Evolutionary conservation across 2,888 invertebrate species (phyloP).

Genomic region (Plusia festucae): DNA sequence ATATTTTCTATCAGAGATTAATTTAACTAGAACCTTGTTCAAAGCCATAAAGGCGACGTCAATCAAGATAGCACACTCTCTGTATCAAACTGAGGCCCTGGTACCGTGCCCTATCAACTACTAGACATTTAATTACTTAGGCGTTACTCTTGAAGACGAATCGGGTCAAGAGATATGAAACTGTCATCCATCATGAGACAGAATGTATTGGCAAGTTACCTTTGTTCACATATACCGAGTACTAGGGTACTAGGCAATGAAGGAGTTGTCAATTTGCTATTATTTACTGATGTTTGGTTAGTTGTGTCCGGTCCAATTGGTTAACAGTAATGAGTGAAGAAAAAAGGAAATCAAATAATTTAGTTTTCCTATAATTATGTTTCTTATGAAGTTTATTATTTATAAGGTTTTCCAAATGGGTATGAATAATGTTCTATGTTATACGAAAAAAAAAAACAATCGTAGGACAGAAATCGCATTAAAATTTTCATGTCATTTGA

Average conservation of each 20-base stretch:
- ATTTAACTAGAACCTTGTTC: neutral
- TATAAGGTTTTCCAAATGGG: too few relatives aligned
- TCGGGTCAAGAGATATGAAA: conserved; percentile 35
- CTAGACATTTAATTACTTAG: conserved; percentile 35
- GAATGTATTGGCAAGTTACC: neutral
- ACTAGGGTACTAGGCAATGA: neutral
- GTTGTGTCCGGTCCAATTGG: too few relatives aligned
- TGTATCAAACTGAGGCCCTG: conserved; percentile 16
- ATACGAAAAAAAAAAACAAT: too few relatives aligned
- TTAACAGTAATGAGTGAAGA: too few relatives aligned
- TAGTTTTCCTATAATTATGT: too few relatives aligned
- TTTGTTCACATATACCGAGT: neutral
- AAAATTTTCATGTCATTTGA: conserved; percentile 1
- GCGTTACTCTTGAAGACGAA: conserved; percentile 21
- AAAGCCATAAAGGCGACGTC: neutral
- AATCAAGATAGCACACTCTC: neutral
- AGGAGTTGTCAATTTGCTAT: too few relatives aligned
- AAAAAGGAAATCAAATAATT: too few relatives aligned
- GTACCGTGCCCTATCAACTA: conserved; percentile 6
- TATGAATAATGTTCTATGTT: too few relatives aligned
- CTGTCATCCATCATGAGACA: conserved; percentile 10
- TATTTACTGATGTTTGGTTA: too few relatives aligned
- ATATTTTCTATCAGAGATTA: neutral
- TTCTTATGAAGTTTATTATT: too few relatives aligned
- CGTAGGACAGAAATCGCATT: neutral